These are phyloP conservation scores for Pangasius larnaudii DNA, from an alignment of 2,797 vertebrate genomes.

Conservation along the genomic window DNA sequence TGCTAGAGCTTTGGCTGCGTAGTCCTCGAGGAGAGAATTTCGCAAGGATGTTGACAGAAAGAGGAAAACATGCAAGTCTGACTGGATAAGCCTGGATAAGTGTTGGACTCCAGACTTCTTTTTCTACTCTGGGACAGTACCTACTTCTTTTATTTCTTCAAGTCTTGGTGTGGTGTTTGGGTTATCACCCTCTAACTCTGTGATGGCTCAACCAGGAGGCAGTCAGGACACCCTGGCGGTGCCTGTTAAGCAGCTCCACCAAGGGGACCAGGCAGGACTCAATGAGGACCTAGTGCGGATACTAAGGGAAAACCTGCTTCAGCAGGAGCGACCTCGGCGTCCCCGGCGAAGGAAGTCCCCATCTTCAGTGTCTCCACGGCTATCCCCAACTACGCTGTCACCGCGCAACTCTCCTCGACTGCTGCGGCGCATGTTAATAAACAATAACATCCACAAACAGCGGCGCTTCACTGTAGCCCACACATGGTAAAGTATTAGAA, in stretches of 20 bases:
- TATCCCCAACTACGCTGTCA: slow-evolving; percentile 75
- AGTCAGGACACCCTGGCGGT: slow-evolving; percentile 87
- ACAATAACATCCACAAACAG: slow-evolving; percentile 92
- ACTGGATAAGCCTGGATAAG: slow-evolving; percentile 3
- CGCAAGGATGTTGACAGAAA: slow-evolving; percentile 19
- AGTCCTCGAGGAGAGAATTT: not conserved
- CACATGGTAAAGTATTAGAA: slow-evolving; percentile 80
- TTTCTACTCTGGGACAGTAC: not conserved
- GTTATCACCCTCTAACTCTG: not conserved
- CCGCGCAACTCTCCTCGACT: slow-evolving; percentile 92
- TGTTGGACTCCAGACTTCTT: not conserved
- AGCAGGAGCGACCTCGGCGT: slow-evolving; percentile 85
- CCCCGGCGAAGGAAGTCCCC: slow-evolving; percentile 78
- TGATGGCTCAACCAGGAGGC: slow-evolving; percentile 88
- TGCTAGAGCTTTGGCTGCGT: slow-evolving; percentile 11
- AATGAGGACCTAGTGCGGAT: slow-evolving; percentile 96
- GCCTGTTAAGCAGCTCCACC: slow-evolving; percentile 76
- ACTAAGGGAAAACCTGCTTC: slow-evolving; percentile 93
- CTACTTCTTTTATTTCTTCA: not conserved
- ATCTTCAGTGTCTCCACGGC: slow-evolving; percentile 84
- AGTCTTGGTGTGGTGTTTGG: not conserved
- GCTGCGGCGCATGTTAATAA: slow-evolving; percentile 93
- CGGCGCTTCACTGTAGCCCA: slow-evolving; percentile 96
- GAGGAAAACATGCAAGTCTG: not conserved
- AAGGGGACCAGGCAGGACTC: slow-evolving; percentile 80